Conservation (phyloP, 2,797 vertebrate genomes). For the Aldrovandia affinis region DNA sequence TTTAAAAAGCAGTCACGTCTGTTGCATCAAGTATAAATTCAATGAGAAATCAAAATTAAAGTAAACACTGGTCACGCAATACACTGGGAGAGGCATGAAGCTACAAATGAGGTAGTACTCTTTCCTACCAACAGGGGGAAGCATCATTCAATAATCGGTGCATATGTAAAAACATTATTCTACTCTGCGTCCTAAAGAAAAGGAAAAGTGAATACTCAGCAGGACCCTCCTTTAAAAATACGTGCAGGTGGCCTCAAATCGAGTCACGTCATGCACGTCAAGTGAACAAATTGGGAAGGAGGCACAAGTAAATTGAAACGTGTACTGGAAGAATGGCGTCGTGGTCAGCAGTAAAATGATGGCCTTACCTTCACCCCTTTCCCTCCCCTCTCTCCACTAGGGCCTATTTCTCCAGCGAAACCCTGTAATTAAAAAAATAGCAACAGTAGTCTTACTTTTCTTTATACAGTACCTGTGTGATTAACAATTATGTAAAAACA, state of each 20-base stretch:
- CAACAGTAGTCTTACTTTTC: not conserved
- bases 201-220: not conserved
- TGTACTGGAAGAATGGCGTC: not conserved
- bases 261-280: no score
- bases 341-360: not conserved
- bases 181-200: not conserved
- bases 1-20: no score
- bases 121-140: conserved; percentile 51
- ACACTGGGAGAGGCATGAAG: not conserved
- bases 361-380: conserved; percentile 73
- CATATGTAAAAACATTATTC: not conserved
- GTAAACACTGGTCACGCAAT: not conserved
- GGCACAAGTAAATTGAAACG: not conserved
- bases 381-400: conserved; percentile 69
- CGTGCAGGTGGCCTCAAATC: no score
- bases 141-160: conserved; percentile 21
- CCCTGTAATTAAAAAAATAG: conserved; percentile 63
- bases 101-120: not conserved
- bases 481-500: conserved; percentile 1
- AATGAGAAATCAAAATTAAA: not conserved
- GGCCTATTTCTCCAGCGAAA: conserved; percentile 71
- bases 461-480: not conserved
- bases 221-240: no score
- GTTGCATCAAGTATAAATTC: no score
- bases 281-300: no score